These are phyloP conservation scores for Colistium nudipinnis DNA, from an alignment of 2,113 vertebrate species.

Conservation along the genomic window DNA sequence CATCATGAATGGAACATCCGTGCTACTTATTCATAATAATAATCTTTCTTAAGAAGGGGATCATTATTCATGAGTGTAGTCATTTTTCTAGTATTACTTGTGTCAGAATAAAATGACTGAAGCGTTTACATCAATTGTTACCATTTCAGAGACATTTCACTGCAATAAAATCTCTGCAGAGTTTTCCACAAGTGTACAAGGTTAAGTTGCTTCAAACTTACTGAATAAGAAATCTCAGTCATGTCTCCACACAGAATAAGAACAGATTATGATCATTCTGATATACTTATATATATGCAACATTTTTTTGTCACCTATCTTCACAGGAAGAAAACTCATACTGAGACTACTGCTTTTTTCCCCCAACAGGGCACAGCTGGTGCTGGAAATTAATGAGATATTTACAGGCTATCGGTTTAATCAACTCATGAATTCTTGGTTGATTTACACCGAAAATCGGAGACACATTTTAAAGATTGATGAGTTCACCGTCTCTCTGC, in stretches of 20 bases:
- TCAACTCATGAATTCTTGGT: neutral
- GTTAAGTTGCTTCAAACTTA: neutral
- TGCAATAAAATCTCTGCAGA: no score
- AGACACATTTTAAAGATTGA: neutral
- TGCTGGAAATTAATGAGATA: neutral
- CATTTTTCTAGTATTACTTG: neutral
- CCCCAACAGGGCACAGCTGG: neutral
- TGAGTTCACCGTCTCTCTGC: neutral
- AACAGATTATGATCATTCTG: no score
- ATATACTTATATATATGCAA: neutral
- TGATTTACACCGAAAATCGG: neutral
- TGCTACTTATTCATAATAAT: neutral
- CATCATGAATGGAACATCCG: neutral
- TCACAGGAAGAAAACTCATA: no score
- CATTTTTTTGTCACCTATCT: no score
- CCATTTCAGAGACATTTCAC: neutral
- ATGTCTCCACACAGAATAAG: neutral
- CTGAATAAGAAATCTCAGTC: neutral
- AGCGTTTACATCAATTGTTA: neutral
- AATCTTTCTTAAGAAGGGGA: neutral
- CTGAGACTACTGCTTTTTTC: neutral
- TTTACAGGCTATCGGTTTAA: neutral
- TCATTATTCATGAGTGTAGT: neutral
- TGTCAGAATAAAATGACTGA: neutral
- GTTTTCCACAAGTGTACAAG: neutral